A percentile compares a stretch with the other conserved stretches of the same genome.
Conservation (phyloP, 1,140 invertebrate species). For the Stegodyphus mimosarum region DNA sequence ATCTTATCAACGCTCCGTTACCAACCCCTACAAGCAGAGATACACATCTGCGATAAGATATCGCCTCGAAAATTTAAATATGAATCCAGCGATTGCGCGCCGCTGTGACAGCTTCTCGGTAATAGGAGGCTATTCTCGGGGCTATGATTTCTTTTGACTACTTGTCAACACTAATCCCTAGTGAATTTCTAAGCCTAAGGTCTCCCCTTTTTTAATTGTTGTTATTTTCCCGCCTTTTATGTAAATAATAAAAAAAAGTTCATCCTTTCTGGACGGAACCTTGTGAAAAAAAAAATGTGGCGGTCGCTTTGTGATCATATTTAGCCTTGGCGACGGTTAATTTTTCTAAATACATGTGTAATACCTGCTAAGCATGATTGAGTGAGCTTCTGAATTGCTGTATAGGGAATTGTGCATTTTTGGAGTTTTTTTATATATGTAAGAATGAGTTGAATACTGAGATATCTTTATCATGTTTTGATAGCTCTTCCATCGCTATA, state of each 20-base stretch:
- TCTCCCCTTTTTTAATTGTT: constrained; percentile 12
- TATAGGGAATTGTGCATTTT: too few species aligned
- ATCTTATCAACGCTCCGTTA: constrained; percentile 32
- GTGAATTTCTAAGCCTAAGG: not conserved
- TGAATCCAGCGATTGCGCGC: constrained; percentile 5
- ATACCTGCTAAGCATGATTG: constrained; percentile 35
- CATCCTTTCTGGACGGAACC: not conserved
- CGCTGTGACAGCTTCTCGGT: constrained; percentile 25
- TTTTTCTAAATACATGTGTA: constrained; percentile 39
- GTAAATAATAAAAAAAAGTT: not conserved
- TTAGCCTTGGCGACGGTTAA: constrained; percentile 28
- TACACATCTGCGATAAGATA: constrained; percentile 23
- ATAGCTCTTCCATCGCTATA: too few species aligned
- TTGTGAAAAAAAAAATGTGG: not conserved
- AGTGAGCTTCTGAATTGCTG: not conserved
- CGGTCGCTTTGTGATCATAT: not conserved
- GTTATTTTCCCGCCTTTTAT: constrained; percentile 16
- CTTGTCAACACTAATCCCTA: constrained; percentile 30
- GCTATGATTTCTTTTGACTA: constrained; percentile 27
- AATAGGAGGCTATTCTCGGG: constrained; percentile 8
- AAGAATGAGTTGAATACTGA: too few species aligned
- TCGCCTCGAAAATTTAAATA: constrained; percentile 20
- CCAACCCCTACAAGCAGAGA: not conserved
- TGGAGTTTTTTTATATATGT: too few species aligned
- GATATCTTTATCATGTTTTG: too few species aligned